Evolutionary conservation across 2,113 vertebrate species (phyloP), one percentile per base, ranked within the genome.

Genomic region (Dissostichus mawsoni): DNA sequence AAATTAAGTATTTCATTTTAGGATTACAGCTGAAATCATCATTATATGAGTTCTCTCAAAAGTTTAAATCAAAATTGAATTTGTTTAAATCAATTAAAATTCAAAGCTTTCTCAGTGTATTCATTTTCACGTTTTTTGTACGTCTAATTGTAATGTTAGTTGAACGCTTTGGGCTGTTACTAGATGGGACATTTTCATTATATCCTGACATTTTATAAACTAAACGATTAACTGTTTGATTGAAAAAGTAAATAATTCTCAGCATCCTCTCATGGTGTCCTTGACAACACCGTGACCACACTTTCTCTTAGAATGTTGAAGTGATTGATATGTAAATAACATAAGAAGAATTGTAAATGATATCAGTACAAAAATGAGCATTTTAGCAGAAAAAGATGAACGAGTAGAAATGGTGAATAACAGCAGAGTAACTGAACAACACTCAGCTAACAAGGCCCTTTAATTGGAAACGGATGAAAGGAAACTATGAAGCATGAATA

Each of bases 391-490:
- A 71, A 51, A 25, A 25, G 36, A 50, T 55, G 9, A 9, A 44
- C 4, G 5, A 14, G 62, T 2, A 20, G 59, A 77, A 33, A 56
- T 20, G 4, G 23, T 66, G 16, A n/a, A 11, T 2, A 71, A 12
- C 11, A 33, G 29, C 18, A 33, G 17, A 25, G 20, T 13, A 23
- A 57, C n/a, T 65, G n/a, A 66, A 56, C 53, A 47, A 59, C 10
- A n/a, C 17, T 8, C 8, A 44, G 47, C 9, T 2, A 20, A 45
- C n/a, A 45, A n/a, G 52, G 58, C 20, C 70, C 62, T 67, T 53
- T 67, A 63, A 71, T 72, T 78, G 55, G 53, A 74, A 71, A 57
- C 16, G 20, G 47, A 76, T 74, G 29, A 83, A 82, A 56, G 66
- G 18, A 74, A 69, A 14, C 25, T 52, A 59, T 69, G 41, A 48